These are phyloP conservation scores for Epizoanthus scotinus DNA, from an alignment of 92 coral and sea anemone species.

Conservation along the genomic window DNA sequence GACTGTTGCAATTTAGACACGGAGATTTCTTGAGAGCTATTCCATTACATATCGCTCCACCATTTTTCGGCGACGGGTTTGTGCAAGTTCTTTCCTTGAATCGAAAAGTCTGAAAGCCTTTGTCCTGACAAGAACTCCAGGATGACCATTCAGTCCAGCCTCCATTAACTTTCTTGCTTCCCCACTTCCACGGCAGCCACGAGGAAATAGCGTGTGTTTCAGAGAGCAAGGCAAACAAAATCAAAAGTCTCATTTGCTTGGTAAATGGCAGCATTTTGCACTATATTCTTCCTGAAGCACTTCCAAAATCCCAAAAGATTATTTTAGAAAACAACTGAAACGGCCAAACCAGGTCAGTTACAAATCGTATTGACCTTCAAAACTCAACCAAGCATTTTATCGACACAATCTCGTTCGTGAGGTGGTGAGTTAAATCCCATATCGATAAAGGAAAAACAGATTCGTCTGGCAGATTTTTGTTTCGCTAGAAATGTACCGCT, in stretches of 20 bases:
- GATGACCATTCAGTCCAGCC: conserved; percentile 83
- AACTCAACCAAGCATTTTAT: background rate
- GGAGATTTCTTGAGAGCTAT: conserved; percentile 57
- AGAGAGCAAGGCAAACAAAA: conserved; percentile 39
- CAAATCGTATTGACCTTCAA: conserved; percentile 11
- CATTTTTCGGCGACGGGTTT: conserved; percentile 75
- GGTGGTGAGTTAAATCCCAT: conserved; percentile 9
- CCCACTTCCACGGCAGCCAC: conserved; percentile 67
- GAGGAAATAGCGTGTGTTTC: conserved; percentile 28
- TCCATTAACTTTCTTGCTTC: conserved; percentile 62
- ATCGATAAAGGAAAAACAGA: background rate
- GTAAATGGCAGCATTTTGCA: background rate
- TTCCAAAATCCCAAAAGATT: background rate
- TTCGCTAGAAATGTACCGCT: background rate
- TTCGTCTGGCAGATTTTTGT: background rate
- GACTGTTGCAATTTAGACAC: conserved; percentile 70
- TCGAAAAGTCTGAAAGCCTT: conserved; percentile 63
- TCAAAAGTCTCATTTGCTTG: conserved; percentile 2
- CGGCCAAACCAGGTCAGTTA: background rate
- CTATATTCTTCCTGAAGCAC: too few species aligned
- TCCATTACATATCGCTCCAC: conserved; percentile 76
- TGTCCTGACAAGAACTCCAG: conserved; percentile 76
- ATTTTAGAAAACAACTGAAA: background rate
- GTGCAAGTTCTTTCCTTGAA: conserved; percentile 70
- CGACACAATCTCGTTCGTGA: conserved; percentile 13